Conservation (phyloP, 2,797 vertebrate species). For the Prionace glauca region DNA sequence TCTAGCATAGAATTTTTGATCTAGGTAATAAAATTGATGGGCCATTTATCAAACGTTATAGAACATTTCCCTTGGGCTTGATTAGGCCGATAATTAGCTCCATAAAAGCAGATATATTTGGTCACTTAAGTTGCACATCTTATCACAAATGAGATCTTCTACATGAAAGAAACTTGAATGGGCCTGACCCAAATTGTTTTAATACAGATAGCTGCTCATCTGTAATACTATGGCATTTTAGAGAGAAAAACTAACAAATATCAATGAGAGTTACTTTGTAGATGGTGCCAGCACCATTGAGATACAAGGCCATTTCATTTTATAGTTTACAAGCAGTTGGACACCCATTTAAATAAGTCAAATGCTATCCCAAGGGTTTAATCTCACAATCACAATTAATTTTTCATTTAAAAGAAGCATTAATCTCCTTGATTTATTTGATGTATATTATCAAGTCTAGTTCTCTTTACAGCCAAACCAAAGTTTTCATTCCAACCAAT, state of each 20-base stretch:
- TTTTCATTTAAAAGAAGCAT: not conserved
- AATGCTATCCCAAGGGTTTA: not conserved
- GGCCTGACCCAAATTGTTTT: not conserved
- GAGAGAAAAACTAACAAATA: not conserved
- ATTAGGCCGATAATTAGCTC: not conserved
- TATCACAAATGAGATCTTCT: not conserved
- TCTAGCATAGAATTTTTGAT: not conserved
- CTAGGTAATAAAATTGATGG: not conserved
- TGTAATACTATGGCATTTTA: not conserved
- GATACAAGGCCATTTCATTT: not conserved
- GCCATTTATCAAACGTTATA: not conserved
- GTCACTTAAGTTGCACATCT: not conserved
- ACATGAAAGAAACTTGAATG: conserved; percentile 21
- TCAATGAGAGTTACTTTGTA: not conserved
- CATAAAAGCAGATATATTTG: not conserved
- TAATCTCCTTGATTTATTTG: not conserved
- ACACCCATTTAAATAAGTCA: not conserved
- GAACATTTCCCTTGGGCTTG: not conserved
- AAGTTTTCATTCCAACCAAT: not conserved
- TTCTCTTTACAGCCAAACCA: not conserved
- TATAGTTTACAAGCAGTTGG: not conserved
- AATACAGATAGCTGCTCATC: not conserved
- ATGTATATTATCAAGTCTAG: not conserved
- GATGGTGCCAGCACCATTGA: not conserved
- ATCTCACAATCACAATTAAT: not conserved